Percentiles rank a stretch among this genome's conserved stretches.
phyloP scores from a whole-genome alignment of 1,140 invertebrate species.

The Charaxes varanes region DNA sequence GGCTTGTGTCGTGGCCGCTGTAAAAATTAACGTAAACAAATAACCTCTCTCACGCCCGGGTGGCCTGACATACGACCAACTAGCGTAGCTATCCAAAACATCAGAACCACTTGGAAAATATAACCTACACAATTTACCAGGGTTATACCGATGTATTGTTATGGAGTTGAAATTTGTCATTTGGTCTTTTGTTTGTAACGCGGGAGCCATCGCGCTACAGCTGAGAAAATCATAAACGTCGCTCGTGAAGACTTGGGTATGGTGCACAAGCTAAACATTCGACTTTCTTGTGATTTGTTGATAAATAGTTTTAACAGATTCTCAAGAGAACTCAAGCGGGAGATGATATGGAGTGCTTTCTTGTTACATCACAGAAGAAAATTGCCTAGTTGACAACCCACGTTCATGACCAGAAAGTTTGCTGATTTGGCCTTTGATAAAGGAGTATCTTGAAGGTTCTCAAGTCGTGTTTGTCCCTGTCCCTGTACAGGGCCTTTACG shows the following conservation, averaged over 20 bases:
- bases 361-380: no score
- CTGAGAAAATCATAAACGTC: constrained; percentile 10
- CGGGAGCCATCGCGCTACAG: constrained; percentile 25
- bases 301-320: no score
- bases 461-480: no score
- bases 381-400: no score
- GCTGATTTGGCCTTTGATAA: no score
- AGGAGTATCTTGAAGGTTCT: no score
- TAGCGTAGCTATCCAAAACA: constrained; percentile 17
- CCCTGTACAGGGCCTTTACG: no score
- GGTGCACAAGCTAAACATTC: neutral
- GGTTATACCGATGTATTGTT: constrained; percentile 20
- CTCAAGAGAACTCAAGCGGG: no score
- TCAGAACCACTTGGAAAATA: neutral
- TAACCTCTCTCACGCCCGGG: constrained; percentile 54
- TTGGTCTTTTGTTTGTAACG: constrained; percentile 25
- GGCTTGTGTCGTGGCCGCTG: constrained; percentile 65
- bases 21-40: constrained; percentile 70
- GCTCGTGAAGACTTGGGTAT: neutral
- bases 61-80: constrained; percentile 38
- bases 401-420: no score
- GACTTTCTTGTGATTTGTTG: no score
- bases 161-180: constrained; percentile 36
- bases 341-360: no score
- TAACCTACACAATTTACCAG: constrained; percentile 16